Percentiles rank a stretch among this genome's conserved stretches.
Evolutionary conservation across 2,113 vertebrate species (phyloP).

Genomic region (Takifugu flavidus): DNA sequence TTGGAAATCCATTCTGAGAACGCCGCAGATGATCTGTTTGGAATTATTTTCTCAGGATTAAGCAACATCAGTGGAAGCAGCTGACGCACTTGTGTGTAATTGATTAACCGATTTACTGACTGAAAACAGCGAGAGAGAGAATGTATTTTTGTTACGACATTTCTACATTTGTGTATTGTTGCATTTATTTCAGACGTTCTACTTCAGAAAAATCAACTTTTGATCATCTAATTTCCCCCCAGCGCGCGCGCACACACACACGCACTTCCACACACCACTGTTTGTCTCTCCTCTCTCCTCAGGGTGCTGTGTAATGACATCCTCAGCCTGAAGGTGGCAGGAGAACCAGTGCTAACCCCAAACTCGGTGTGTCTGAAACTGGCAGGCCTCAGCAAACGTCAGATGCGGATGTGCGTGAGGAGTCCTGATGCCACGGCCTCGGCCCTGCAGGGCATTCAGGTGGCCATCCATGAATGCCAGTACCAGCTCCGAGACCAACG

Average conservation of each 20-base stretch:
- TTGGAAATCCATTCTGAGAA: conserved; percentile 11
- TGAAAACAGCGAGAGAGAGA: too few relatives aligned
- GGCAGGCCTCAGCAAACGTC: conserved; percentile 85
- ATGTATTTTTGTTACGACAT: too few relatives aligned
- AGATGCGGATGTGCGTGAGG: conserved; percentile 85
- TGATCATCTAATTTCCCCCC: conserved; percentile 4
- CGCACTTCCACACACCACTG: neutral
- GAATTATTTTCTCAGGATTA: conserved; percentile 26
- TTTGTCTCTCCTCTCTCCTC: conserved; percentile 8
- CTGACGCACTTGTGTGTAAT: conserved; percentile 3
- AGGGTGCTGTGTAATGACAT: conserved; percentile 88
- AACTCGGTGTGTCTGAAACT: conserved; percentile 85
- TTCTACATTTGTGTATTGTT: conserved; percentile 8
- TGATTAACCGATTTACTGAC: conserved; percentile 27
- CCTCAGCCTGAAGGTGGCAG: conserved; percentile 85
- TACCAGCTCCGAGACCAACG: conserved; percentile 87
- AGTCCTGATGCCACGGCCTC: conserved; percentile 90
- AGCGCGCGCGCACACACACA: neutral
- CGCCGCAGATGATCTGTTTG: conserved; percentile 27
- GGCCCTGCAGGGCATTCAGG: conserved; percentile 89
- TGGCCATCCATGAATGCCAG: conserved; percentile 89
- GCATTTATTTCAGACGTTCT: conserved; percentile 8
- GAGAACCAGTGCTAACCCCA: conserved; percentile 84
- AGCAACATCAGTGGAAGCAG: conserved; percentile 20
- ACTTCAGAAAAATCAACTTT: conserved; percentile 38